A percentile compares a stretch with the other conserved stretches of the same genome.
phyloP scores from a whole-genome alignment of 2,797 vertebrate species.

The Myiotriccus ornatus region DNA sequence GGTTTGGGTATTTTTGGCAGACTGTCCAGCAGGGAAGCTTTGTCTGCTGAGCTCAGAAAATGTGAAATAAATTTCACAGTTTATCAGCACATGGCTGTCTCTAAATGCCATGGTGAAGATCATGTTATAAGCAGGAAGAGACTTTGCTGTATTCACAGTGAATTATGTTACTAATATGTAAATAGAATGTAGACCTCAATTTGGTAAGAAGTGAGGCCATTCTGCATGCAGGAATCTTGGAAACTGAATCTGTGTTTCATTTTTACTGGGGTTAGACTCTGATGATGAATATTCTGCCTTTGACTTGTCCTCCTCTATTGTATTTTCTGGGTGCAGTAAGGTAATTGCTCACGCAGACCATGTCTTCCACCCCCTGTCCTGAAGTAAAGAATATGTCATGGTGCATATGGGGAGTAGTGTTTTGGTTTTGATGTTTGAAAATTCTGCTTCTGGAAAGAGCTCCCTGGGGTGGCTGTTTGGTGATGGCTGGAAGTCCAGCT shows the following conservation, averaged over 20 bases:
- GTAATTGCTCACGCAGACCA: neutral
- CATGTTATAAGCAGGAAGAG: neutral
- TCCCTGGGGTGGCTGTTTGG: neutral
- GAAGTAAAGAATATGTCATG: neutral
- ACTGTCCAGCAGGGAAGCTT: neutral
- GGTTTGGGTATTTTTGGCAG: neutral
- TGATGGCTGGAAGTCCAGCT: neutral
- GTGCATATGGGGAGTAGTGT: rapidly evolving
- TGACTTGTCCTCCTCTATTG: neutral
- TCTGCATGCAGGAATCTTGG: neutral
- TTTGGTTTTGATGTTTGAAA: neutral
- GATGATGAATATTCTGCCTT: neutral
- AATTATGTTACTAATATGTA: neutral
- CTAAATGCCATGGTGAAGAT: neutral
- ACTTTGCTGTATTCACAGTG: neutral
- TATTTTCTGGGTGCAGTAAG: neutral
- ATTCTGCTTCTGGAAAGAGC: neutral
- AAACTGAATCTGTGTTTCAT: neutral
- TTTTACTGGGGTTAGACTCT: neutral
- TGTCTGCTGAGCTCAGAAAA: neutral
- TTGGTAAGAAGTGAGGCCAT: neutral
- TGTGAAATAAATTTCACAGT: neutral
- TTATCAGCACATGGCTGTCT: neutral
- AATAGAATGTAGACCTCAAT: neutral
- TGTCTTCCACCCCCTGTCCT: neutral